phyloP scores from a whole-genome alignment of 1,140 invertebrate genomes.

The Drosophila jambulina region DNA sequence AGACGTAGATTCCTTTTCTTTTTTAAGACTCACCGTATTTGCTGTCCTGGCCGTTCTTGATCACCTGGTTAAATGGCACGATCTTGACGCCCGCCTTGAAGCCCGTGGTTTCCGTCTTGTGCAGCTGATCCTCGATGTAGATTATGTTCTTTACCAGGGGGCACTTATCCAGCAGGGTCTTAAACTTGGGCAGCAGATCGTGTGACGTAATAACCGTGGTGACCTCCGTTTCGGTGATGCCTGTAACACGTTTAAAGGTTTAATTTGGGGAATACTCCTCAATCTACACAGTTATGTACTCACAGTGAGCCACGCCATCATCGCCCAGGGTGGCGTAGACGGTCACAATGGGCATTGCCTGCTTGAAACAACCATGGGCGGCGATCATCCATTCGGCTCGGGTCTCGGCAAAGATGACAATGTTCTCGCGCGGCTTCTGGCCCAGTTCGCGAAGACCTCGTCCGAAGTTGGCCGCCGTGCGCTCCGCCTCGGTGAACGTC shows the following conservation, averaged over 20 bases:
- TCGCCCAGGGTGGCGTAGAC: constrained; percentile 98
- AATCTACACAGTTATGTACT: constrained; percentile 1
- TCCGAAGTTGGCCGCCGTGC: constrained; percentile 91
- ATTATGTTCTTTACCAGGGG: constrained; percentile 92
- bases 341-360: constrained; percentile 97
- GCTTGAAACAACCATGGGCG: constrained; percentile 96
- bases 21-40: constrained; percentile 74
- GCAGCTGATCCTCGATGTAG: constrained; percentile 95
- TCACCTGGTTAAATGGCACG: constrained; percentile 88
- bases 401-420: constrained; percentile 98
- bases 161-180: constrained; percentile 89
- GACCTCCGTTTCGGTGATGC: constrained; percentile 98
- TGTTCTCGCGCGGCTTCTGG: constrained; percentile 89
- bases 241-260: constrained; percentile 25
- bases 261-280: background rate
- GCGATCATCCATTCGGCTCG: constrained; percentile 98
- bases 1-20: background rate
- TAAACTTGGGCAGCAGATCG: constrained; percentile 95
- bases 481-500: constrained; percentile 92
- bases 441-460: constrained; percentile 90
- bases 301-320: constrained; percentile 96
- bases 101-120: constrained; percentile 88
- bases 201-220: constrained; percentile 95
- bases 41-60: constrained; percentile 84
- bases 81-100: constrained; percentile 90